Conservation (phyloP, 2,888 invertebrate species). For the Ganaspis brasiliensis region DNA sequence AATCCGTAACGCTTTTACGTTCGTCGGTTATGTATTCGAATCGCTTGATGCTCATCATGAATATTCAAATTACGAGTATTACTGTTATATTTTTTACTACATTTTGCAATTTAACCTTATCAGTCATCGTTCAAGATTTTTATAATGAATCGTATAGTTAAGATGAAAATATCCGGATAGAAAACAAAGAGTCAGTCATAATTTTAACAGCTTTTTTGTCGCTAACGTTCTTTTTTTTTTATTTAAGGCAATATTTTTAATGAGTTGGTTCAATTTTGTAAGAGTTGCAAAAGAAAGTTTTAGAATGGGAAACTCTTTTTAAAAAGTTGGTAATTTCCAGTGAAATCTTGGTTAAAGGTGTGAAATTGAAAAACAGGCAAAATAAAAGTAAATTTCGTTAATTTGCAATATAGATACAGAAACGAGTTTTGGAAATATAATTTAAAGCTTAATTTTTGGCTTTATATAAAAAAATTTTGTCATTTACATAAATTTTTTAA, state of each 20-base stretch:
- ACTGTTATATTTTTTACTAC: conserved; percentile 30
- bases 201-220: not conserved
- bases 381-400: no score
- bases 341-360: no score
- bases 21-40: not conserved
- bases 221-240: not conserved
- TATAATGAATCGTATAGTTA: not conserved
- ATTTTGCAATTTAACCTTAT: not conserved
- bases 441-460: no score
- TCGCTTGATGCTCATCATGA: conserved; percentile 26
- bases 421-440: no score
- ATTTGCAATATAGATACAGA: no score
- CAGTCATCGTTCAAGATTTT: not conserved
- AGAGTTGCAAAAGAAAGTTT: not conserved
- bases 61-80: conserved; percentile 23
- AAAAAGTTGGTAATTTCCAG: not conserved
- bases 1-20: conserved; percentile 22
- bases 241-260: not conserved
- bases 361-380: no score
- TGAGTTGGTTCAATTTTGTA: not conserved
- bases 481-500: no score
- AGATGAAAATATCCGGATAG: not conserved
- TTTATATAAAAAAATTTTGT: no score
- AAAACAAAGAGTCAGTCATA: not conserved
- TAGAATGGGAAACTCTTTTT: not conserved